These are phyloP conservation scores for Dryas iulia DNA, from an alignment of 1,140 invertebrate species.

Conservation along the genomic window DNA sequence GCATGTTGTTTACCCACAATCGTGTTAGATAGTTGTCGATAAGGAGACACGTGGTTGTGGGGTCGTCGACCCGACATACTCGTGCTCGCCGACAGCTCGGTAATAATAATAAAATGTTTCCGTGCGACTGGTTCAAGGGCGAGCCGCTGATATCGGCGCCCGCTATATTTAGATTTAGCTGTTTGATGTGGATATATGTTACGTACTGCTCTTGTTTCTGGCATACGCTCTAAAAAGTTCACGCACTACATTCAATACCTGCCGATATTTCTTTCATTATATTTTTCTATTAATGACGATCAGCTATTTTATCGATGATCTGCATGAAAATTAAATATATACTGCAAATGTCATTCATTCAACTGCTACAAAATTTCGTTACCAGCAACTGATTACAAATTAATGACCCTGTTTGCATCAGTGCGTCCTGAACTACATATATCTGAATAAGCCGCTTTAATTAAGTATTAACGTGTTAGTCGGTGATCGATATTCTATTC, in stretches of 20 bases:
- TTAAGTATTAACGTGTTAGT: constrained; percentile 52
- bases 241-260: not conserved
- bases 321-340: not conserved
- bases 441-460: constrained; percentile 25
- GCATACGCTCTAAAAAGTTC: constrained; percentile 17
- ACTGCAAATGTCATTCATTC: not conserved
- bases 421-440: not conserved
- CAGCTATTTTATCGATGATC: no score
- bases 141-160: constrained; percentile 79
- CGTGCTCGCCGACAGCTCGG: constrained; percentile 78
- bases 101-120: constrained; percentile 81
- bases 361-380: no score
- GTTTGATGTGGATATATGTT: constrained; percentile 65
- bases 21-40: constrained; percentile 80
- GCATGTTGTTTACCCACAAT: constrained; percentile 77
- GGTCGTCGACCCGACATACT: constrained; percentile 78
- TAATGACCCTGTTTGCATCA: not conserved
- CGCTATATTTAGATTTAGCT: constrained; percentile 80
- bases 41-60: constrained; percentile 78
- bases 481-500: constrained; percentile 65
- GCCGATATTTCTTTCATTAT: not conserved
- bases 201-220: constrained; percentile 45
- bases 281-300: not conserved
- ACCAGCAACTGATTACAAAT: not conserved
- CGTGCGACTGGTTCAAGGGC: constrained; percentile 80